These are phyloP conservation scores for Corydoras sp. DNA, from an alignment of 2,113 vertebrate genomes.

Conservation along the genomic window DNA sequence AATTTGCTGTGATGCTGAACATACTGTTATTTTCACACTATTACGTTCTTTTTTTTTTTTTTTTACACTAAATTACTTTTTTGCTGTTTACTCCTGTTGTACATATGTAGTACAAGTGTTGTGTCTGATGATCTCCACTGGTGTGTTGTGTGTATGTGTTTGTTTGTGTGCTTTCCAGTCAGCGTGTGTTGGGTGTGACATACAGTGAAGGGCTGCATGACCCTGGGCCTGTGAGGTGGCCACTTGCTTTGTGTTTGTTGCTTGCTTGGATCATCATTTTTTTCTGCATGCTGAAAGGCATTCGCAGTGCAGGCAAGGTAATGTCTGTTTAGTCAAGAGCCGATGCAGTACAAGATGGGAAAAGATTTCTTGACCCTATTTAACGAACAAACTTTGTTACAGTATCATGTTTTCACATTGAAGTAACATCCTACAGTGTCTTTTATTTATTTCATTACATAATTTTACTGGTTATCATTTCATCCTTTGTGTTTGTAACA, in stretches of 20 bases:
- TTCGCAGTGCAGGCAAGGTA: slow-evolving; percentile 77
- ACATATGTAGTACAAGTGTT: neutral
- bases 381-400: no score
- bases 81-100: neutral
- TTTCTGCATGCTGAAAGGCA: slow-evolving; percentile 73
- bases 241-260: slow-evolving; percentile 69
- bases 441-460: no score
- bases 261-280: slow-evolving; percentile 75
- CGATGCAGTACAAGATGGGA: neutral
- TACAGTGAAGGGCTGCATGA: slow-evolving; percentile 65
- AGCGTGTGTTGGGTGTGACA: slow-evolving; percentile 65
- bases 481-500: no score
- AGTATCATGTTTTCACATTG: no score
- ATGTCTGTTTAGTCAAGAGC: slow-evolving; percentile 6
- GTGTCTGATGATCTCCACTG: neutral
- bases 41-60: no score
- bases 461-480: neutral
- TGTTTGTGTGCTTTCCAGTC: slow-evolving; percentile 46
- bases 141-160: slow-evolving; percentile 3
- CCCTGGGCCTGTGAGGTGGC: slow-evolving; percentile 71
- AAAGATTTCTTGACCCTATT: no score
- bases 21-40: neutral
- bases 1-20: neutral
- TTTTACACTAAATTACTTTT: no score
- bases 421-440: no score